Base-by-base conservation (phyloP, 2,113 vertebrate genomes). In the Meriones unguiculatus region DNA sequence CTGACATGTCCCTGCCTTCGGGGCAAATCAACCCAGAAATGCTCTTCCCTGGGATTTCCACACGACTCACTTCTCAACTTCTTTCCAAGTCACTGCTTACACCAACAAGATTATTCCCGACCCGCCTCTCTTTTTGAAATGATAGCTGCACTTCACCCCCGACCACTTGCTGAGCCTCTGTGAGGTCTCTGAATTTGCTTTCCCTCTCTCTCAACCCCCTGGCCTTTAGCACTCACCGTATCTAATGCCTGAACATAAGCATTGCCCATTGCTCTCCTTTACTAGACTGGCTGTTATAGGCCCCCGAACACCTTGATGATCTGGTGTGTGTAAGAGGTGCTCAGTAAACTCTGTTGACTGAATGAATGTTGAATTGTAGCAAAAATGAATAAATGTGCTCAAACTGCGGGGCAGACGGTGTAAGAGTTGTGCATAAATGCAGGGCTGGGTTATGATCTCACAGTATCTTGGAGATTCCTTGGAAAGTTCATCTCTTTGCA, bases 401-500 rank as follows among this genome's bases (percentile, higher is more conserved):
- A 77, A 94, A 88, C 25, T 81, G 67, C 24, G 50, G 52, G 13
- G 46, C 25, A 18, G 17, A 35, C 28, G 30, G 9, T 78, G 18
- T 7, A 93, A 84, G 77, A 41, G 52, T 50, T 17, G 30, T 17
- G 2, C 11, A 57, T 38, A 80, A 64, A 75, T 64, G 10, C 78
- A n/a, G 46, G 2, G 3, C 10, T n/a, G 76, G 76, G 73, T 90
- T 75, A 67, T 0, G 1, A 38, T n/a, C 22, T 91, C 82, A 59
- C 1, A 32, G 50, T 67, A 92, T 91, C 62, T 86, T 90, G 78
- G 69, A 69, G 38, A 69, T 89, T 30, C 46, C 46, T 87, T 28
- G 54, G 67, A 89, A 87, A 81, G 75, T 18, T 46, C 28, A 87
- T 10, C 24, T 11, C 30, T 87, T 2, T 7, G 64, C 10, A n/a